Evolutionary conservation across 2,113 vertebrate species (phyloP), one percentile per base, ranked within the genome.

Genomic region (Pterocles orientalis): DNA sequence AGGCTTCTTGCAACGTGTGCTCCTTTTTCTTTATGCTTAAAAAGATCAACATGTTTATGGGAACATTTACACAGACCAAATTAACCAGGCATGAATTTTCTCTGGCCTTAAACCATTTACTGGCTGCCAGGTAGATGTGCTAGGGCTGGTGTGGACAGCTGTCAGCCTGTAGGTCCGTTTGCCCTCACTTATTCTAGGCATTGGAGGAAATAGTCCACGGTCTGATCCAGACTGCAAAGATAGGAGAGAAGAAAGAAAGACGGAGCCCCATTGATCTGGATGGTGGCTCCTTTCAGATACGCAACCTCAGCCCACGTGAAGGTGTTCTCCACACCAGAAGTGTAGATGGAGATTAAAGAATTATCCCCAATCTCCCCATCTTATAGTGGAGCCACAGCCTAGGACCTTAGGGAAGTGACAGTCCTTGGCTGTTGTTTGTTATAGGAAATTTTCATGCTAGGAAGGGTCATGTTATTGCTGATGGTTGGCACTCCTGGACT

Each of bases 331-430:
- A 57, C 56, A 61, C 14, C n/a, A 39, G 41, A 73, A 70, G 20
- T 28, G 8, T 84, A 50, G 39, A 21, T 65, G 43, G 16, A 70
- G 18, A 58, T 82, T 15, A 85, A 69, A 60, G 45, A 15, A 47
- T 79, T 69, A n/a, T 60, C 18, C 33, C 15, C 0, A 0, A 26
- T 6, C 7, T 69, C 39, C 58, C 8, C 6, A 14, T 73, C 14
- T 50, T 1, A 1, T 56, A 66, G 50, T 2, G 2, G 18, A 50
- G 53, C 31, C 36, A 71, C 31, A 17, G 29, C 0, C 0, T 29
- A 36, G 36, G 34, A 90, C 8, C 56, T 41, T 19, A 72, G 33
- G 47, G 29, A 72, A 33, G 28, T 4, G 1, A 56, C 88, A 77
- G 31, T 23, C 45, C 18, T 80, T 51, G 34, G 34, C 89, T 82